Conservation (phyloP, 2,797 vertebrate species). For the Dicrostonyx torquatus region DNA sequence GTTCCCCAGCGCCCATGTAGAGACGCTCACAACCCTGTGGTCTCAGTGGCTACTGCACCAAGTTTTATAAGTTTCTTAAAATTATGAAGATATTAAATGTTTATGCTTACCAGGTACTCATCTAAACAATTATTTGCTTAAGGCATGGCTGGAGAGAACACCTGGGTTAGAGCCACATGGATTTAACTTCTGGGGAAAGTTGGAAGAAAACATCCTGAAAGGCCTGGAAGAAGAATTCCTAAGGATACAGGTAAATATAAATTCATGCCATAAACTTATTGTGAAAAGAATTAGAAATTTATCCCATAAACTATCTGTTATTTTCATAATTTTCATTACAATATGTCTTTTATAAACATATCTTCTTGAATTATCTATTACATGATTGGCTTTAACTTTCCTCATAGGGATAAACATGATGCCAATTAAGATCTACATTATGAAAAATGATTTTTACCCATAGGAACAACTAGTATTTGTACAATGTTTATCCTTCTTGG, state of each 20-base stretch:
- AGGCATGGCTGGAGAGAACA: constrained; percentile 99
- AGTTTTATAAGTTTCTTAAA: neutral
- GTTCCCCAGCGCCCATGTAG: too few species aligned
- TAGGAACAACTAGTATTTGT: neutral
- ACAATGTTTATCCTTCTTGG: neutral
- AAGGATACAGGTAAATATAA: constrained; percentile 90
- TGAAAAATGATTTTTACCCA: neutral
- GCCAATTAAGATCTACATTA: neutral
- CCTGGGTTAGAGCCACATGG: constrained; percentile 93
- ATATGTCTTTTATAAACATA: neutral
- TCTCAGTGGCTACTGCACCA: neutral
- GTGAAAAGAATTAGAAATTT: constrained; percentile 48
- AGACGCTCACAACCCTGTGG: neutral
- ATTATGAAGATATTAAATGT: neutral
- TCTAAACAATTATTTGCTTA: constrained; percentile 66
- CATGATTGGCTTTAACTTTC: neutral
- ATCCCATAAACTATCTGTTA: constrained; percentile 5
- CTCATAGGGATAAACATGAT: neutral
- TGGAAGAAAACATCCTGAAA: constrained; percentile 92
- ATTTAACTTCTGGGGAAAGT: constrained; percentile 97
- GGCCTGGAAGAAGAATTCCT: constrained; percentile 91
- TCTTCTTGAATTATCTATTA: neutral
- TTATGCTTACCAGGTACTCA: neutral
- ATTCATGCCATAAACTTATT: neutral
- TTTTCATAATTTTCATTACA: neutral